Evolutionary conservation across 2,888 invertebrate genomes (phyloP).

Genomic region (Geophilus truncorum): DNA sequence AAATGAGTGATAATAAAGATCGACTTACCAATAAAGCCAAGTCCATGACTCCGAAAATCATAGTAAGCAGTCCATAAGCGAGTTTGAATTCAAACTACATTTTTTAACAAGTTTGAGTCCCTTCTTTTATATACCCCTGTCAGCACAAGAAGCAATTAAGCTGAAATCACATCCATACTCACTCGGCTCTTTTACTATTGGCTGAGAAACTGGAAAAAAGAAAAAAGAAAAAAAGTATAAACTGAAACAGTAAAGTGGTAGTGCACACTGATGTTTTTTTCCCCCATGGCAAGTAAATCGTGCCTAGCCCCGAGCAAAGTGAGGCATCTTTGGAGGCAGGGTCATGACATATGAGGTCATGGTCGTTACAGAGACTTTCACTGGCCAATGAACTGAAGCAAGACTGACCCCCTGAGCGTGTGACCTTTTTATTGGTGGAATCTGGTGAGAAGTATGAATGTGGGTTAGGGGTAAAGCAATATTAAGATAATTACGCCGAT

Average conservation of each 20-base stretch:
- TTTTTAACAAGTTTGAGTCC: not conserved
- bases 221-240: not conserved
- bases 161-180: not conserved
- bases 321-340: not conserved
- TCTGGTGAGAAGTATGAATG: not conserved
- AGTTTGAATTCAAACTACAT: not conserved
- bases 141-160: not conserved
- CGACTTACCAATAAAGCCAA: not conserved
- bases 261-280: not conserved
- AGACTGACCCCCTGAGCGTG: not conserved
- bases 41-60: not conserved
- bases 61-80: not conserved
- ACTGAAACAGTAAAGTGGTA: not conserved
- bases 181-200: not conserved
- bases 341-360: not conserved
- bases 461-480: not conserved
- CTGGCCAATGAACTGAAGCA: not conserved
- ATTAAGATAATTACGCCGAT: not conserved
- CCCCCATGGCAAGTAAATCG: not conserved
- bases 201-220: not conserved
- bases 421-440: not conserved
- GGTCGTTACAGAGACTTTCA: not conserved
- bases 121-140: not conserved
- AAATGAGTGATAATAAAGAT: not conserved
- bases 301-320: not conserved